These are phyloP conservation scores for Nothoprocta perdicaria DNA, from an alignment of 2,113 vertebrate genomes.

Conservation along the genomic window DNA sequence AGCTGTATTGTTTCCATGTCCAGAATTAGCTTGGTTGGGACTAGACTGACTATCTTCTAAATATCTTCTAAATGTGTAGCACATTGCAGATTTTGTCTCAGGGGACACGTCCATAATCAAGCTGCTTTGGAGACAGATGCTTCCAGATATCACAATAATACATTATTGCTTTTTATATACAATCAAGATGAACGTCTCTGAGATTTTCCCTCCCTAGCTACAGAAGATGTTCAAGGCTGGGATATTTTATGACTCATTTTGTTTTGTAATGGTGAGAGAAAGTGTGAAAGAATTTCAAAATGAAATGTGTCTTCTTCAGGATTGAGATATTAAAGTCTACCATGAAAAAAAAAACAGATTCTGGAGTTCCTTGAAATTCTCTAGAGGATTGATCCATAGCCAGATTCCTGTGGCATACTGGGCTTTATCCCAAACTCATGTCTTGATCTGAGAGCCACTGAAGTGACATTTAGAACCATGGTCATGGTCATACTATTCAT, in stretches of 20 bases:
- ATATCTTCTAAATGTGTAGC: not conserved
- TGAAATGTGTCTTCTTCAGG: not conserved
- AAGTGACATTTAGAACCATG: not conserved
- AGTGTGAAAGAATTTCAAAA: constrained; percentile 18
- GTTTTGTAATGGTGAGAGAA: not conserved
- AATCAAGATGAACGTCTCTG: constrained; percentile 20
- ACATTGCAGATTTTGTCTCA: not conserved
- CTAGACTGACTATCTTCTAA: not conserved
- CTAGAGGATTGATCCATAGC: not conserved
- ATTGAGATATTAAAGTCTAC: not conserved
- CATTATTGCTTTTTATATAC: constrained; percentile 3
- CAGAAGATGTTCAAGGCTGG: constrained; percentile 11
- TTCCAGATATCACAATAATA: constrained; percentile 2
- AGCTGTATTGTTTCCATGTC: constrained; percentile 35
- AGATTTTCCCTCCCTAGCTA: constrained; percentile 2
- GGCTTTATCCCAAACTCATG: not conserved
- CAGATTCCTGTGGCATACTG: not conserved
- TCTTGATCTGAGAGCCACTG: not conserved
- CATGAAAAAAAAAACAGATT: not conserved
- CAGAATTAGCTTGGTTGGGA: constrained; percentile 53
- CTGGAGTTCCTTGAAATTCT: not conserved
- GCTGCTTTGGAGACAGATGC: not conserved
- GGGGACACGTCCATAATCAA: constrained; percentile 14
- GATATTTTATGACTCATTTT: not conserved
- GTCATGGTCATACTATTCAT: not conserved